These are phyloP conservation scores for Toxostoma redivivum DNA, from an alignment of 2,113 vertebrate genomes.

Conservation along the genomic window DNA sequence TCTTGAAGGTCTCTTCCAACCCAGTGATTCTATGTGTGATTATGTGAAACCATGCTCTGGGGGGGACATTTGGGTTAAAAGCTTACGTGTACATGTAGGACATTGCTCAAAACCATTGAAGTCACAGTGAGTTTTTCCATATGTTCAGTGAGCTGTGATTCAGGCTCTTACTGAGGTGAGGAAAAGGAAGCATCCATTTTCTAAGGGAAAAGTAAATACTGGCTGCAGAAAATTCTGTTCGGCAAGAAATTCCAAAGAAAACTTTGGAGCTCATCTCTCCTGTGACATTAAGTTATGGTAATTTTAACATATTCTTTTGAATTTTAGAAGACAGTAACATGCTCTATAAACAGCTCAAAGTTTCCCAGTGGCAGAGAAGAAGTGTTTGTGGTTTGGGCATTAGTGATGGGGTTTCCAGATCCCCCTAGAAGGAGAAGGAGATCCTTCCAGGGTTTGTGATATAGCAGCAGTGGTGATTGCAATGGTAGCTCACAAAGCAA, in stretches of 20 bases:
- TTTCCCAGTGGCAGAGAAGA: background rate
- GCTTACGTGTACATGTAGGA: background rate
- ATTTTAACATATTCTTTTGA: constrained; percentile 31
- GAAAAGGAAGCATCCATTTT: background rate
- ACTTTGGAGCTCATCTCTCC: background rate
- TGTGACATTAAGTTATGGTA: constrained; percentile 40
- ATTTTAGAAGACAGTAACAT: background rate
- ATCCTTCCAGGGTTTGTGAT: background rate
- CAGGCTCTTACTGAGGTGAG: background rate
- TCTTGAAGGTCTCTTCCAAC: background rate
- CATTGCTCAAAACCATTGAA: background rate
- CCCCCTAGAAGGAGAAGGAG: background rate
- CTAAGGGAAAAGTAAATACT: background rate
- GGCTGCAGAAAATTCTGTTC: constrained; percentile 43
- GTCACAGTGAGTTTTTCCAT: background rate
- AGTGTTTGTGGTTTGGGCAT: background rate
- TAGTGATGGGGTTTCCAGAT: background rate
- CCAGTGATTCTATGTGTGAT: background rate
- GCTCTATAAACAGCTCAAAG: background rate
- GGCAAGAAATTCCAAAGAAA: constrained; percentile 23
- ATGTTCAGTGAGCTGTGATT: constrained; percentile 9
- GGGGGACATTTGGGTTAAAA: background rate
- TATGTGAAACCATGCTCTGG: background rate
- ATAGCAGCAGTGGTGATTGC: background rate
- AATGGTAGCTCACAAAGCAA: background rate